These are phyloP conservation scores for Sebastes flavidus DNA, from an alignment of 2,797 vertebrate species.

Conservation along the genomic window DNA sequence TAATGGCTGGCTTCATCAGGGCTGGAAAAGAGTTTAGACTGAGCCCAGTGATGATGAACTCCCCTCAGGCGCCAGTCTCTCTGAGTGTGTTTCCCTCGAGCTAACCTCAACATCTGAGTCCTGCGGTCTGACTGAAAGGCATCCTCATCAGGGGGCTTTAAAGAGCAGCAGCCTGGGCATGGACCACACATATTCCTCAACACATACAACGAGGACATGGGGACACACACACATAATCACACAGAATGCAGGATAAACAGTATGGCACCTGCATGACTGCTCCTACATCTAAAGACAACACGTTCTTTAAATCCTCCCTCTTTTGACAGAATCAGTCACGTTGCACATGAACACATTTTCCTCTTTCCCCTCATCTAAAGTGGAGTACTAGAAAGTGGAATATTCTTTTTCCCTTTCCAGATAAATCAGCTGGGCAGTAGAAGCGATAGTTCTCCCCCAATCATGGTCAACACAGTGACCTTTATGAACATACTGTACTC, in stretches of 20 bases:
- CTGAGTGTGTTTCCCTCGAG: constrained; percentile 45
- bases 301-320: background rate
- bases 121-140: constrained; percentile 49
- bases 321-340: background rate
- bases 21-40: constrained; percentile 50
- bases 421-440: background rate
- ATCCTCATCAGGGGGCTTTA: constrained; percentile 37
- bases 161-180: constrained; percentile 25
- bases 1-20: constrained; percentile 6
- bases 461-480: constrained; percentile 13
- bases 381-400: background rate
- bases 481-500: constrained; percentile 9
- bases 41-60: constrained; percentile 55
- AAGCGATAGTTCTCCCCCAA: background rate
- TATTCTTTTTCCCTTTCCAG: background rate
- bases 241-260: background rate
- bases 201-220: constrained; percentile 9
- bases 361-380: background rate
- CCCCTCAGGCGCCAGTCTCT: constrained; percentile 51
- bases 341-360: background rate
- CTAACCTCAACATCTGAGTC: constrained; percentile 57
- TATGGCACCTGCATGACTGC: background rate
- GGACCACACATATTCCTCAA: constrained; percentile 46
- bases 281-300: background rate
- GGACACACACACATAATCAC: background rate